Conservation (phyloP, 2,113 vertebrate species). For the Erythrocebus patas region DNA sequence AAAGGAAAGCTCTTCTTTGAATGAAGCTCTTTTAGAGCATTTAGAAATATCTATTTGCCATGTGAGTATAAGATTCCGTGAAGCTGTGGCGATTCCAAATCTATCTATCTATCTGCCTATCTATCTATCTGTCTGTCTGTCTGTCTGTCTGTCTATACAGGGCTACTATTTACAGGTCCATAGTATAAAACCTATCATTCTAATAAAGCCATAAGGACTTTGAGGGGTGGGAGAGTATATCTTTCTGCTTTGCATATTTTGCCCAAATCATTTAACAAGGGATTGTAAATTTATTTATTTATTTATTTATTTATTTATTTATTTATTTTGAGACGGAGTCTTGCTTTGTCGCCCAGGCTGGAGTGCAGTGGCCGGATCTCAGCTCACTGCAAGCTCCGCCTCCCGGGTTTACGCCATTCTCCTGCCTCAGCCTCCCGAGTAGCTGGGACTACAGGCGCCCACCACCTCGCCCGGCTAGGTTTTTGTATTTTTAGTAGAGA, state of each 20-base stretch:
- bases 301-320: too few species aligned
- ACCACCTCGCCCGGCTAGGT: too few species aligned
- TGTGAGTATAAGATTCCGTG: not conserved
- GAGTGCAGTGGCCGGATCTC: too few species aligned
- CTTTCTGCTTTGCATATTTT: not conserved
- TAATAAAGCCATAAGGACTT: not conserved
- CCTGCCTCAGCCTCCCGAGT: too few species aligned
- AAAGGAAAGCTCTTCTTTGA: not conserved
- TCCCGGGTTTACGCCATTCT: too few species aligned
- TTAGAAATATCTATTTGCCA: constrained; percentile 36
- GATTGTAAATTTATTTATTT: not conserved
- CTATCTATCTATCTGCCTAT: not conserved
- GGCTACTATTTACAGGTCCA: not conserved
- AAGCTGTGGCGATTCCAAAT: not conserved
- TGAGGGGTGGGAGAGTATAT: not conserved
- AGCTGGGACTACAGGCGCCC: too few species aligned
- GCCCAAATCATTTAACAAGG: not conserved
- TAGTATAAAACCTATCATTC: not conserved
- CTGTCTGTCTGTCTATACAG: not conserved
- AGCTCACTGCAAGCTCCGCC: too few species aligned
- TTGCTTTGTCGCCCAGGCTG: too few species aligned
- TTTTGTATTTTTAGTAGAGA: too few species aligned
- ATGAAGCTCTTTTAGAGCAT: constrained; percentile 43
- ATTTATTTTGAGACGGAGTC: too few species aligned
- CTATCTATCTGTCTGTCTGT: not conserved